Base-by-base conservation (phyloP, 1,140 invertebrate species). In the Neodiprion lecontei region DNA sequence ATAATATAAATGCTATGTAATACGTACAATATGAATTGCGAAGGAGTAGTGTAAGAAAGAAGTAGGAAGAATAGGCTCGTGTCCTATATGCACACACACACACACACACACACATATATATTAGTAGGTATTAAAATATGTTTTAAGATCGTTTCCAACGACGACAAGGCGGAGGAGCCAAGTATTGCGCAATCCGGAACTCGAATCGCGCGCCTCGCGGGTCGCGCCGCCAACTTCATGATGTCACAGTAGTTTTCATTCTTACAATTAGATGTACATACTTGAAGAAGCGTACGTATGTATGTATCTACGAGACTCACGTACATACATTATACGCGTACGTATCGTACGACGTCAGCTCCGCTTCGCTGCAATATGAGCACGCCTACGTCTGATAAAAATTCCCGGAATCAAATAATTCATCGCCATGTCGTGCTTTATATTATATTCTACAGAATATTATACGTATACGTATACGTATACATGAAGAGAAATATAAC, bases 31-130 rank as follows among this genome's bases (percentile, higher is more conserved):
- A 40, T 5, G 28, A 40, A 4, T 40, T 40, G 28, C 28, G 28
- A 40, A 40, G 28, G 2, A 40, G 28, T 2, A 5, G 28, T 40
- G 5, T 40, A 40, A 40, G 28, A 40, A 40, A 40, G 5, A 40
- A 40, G 28, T 40, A 3, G 28, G 28, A 40, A 3, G 28, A 40
- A 40, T 40, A 40, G 28, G 28, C 28, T 2, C 28, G 28, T 53
- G 69, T 74, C 14, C 50, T 69, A 69, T 69, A 73, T 66, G 48
- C 53, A 14, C 11, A 74, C 8, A 47, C 12, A 12, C 17, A 68
- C 17, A 68, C n/a, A 10, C 40, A 12, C 17, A 68, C 47, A 68
- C 11, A 68, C 2, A 68, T 68, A 40, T 61, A 9, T 61, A 61
- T 61, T 14, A 14, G 53, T 12, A 61, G 53, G 53, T 9, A 61